Conservation (phyloP, 2,888 invertebrate species). For the Crocallis elinguaria region DNA sequence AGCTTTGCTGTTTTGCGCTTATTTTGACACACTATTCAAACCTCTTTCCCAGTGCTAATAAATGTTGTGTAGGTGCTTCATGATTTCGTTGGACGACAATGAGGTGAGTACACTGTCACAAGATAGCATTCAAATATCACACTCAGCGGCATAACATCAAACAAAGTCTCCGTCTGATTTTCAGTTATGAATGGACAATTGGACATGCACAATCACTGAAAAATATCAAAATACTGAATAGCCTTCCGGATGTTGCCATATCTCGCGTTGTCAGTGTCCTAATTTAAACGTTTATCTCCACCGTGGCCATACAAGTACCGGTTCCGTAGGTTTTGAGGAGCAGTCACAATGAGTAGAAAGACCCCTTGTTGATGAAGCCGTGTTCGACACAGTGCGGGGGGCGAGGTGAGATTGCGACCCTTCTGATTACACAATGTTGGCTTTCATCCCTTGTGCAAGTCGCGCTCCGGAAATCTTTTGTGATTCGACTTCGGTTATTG, state of each 20-base stretch:
- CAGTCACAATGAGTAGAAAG: constrained; percentile 78
- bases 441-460: constrained; percentile 83
- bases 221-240: constrained; percentile 7
- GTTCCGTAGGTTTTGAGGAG: constrained; percentile 62
- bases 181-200: too few species aligned
- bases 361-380: constrained; percentile 81
- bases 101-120: too few species aligned
- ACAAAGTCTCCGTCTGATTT: too few species aligned
- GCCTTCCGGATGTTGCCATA: constrained; percentile 17
- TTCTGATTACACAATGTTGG: constrained; percentile 84
- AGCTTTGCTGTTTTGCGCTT: too few species aligned
- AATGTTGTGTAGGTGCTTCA: too few species aligned
- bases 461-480: constrained; percentile 84
- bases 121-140: too few species aligned
- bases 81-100: too few species aligned
- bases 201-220: neutral
- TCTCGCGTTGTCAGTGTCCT: constrained; percentile 20
- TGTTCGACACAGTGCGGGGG: constrained; percentile 75
- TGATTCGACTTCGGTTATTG: constrained; percentile 83
- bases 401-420: constrained; percentile 82
- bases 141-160: too few species aligned
- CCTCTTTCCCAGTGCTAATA: too few species aligned
- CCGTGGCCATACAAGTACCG: constrained; percentile 24
- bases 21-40: too few species aligned
- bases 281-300: constrained; percentile 28